Evolutionary conservation across 30 jellyfish, hydroid and myxozoan species (phyloP).

Genomic region (Catostylus mosaicus): DNA sequence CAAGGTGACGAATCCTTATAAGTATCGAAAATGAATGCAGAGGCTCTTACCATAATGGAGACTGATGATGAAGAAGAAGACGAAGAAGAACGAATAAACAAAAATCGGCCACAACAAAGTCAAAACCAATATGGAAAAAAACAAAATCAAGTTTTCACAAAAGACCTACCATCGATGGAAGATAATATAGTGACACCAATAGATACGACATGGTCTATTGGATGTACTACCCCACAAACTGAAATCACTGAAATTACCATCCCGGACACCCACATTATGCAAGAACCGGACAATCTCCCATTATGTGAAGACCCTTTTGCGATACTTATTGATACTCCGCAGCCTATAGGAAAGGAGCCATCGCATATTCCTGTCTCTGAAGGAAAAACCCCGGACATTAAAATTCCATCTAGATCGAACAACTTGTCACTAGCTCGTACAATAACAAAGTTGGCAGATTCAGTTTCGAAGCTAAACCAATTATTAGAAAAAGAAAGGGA

Average conservation of each 20-base stretch:
- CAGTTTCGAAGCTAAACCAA: slow-evolving; percentile 6
- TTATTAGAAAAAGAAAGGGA: slow-evolving; percentile 18
- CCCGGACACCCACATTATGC: no score
- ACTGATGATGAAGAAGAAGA: neutral
- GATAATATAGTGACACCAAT: neutral
- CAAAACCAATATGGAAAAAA: slow-evolving; percentile 5
- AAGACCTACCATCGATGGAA: slow-evolving; percentile 14
- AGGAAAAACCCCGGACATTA: neutral
- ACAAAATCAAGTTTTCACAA: slow-evolving; percentile 10
- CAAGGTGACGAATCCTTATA: slow-evolving; percentile 18
- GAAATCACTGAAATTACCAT: neutral
- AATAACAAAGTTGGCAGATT: slow-evolving; percentile 7
- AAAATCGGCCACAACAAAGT: slow-evolving; percentile 9
- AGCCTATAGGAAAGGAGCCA: slow-evolving; percentile 16
- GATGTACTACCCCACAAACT: neutral
- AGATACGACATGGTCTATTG: neutral
- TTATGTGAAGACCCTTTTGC: slow-evolving; percentile 11
- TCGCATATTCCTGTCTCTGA: slow-evolving; percentile 7
- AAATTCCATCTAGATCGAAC: neutral
- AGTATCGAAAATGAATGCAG: slow-evolving; percentile 8
- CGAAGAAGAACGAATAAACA: slow-evolving; percentile 7
- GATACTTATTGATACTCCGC: slow-evolving; percentile 22
- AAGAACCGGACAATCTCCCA: no score
- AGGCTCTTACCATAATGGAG: slow-evolving; percentile 8
- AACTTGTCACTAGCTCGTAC: slow-evolving; percentile 7